Evolutionary conservation across 64 coral and sea anemone species (phyloP).

Genomic region (Platygyra sinensis): DNA sequence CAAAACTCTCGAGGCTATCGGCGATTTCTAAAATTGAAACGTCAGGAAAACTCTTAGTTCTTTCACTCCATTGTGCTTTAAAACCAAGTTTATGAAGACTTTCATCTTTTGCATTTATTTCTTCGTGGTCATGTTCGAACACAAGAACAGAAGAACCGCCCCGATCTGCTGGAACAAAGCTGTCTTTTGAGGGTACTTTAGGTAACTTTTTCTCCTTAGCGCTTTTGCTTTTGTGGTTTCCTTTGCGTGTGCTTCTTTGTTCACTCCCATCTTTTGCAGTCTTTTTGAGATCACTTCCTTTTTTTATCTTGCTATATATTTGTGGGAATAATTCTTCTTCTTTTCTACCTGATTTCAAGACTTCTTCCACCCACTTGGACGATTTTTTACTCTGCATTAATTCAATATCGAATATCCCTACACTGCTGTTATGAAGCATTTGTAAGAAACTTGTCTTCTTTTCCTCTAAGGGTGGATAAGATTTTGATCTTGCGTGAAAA

Average conservation of each 20-base stretch:
- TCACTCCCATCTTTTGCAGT: neutral
- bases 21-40: conserved; percentile 66
- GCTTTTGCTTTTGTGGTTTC: neutral
- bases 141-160: conserved; percentile 48
- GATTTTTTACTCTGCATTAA: conserved; percentile 33
- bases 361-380: conserved; percentile 74
- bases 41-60: conserved; percentile 36
- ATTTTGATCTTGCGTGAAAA: neutral
- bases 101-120: neutral
- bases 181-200: neutral
- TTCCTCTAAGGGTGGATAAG: conserved; percentile 15
- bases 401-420: conserved; percentile 81
- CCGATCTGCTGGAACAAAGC: conserved; percentile 1
- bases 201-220: conserved; percentile 1
- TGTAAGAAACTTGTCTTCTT: conserved; percentile 55
- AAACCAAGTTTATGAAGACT: conserved; percentile 72
- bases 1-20: conserved; percentile 46
- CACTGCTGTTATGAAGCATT: conserved; percentile 79
- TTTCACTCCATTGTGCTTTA: conserved; percentile 22
- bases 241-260: neutral
- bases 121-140: conserved; percentile 60
- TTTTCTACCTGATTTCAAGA: conserved; percentile 50
- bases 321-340: conserved; percentile 63
- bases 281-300: neutral
- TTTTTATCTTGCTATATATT: conserved; percentile 3